Evolutionary conservation across 2,888 invertebrate genomes (phyloP).

Genomic region (Eulithis prunata): DNA sequence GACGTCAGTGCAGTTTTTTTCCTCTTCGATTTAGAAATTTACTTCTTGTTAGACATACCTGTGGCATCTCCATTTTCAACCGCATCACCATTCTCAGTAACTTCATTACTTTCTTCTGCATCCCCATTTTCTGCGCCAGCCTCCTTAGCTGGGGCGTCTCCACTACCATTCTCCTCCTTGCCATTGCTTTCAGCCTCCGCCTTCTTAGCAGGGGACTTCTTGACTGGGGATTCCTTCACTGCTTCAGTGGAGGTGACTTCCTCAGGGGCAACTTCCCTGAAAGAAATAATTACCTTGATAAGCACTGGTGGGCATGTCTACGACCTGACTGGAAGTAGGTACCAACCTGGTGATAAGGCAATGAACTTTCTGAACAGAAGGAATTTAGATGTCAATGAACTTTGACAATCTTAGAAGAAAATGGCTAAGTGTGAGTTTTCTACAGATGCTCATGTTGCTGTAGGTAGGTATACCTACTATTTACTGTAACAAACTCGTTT

Average conservation of each 20-base stretch:
- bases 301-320: constrained; percentile 2
- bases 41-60: constrained; percentile 50
- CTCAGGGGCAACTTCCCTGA: constrained; percentile 75
- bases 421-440: not conserved
- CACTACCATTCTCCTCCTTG: constrained; percentile 75
- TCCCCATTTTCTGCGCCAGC: constrained; percentile 73
- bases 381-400: not conserved
- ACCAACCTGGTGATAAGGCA: not conserved
- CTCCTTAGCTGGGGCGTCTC: constrained; percentile 63
- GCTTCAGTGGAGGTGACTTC: constrained; percentile 78
- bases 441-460: not conserved
- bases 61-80: constrained; percentile 76
- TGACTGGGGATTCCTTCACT: constrained; percentile 78
- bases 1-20: too few relatives aligned
- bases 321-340: too few relatives aligned
- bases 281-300: constrained; percentile 46
- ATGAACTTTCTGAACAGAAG: constrained; percentile 9
- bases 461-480: too few relatives aligned
- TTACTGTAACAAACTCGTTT: constrained; percentile 6
- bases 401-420: too few relatives aligned
- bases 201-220: constrained; percentile 82
- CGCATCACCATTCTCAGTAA: constrained; percentile 77
- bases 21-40: too few relatives aligned
- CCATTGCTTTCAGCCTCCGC: constrained; percentile 79
- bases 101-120: constrained; percentile 78